Base-by-base conservation (phyloP, 2,888 invertebrate genomes). In the Drepana falcataria region DNA sequence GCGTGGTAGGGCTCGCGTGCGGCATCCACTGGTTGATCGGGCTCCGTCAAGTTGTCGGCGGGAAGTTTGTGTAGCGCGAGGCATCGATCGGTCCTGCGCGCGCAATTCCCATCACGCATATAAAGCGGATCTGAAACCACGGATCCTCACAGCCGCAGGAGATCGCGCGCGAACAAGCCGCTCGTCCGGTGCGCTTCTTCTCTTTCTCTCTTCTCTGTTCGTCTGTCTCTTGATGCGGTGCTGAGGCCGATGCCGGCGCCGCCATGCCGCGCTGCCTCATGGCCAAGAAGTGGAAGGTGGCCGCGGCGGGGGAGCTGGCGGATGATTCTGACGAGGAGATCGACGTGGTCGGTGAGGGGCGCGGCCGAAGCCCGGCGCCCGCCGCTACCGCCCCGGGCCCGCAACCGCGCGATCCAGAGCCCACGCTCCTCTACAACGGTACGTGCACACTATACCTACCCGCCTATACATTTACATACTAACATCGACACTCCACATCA, bases 271-370 rank as follows among this genome's bases (percentile, higher is more conserved):
- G 97, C 88, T 97, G 97, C 93, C 94, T 97, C 90, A 97, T 97
- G 96, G 97, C 97, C 80, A 97, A 97, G 92, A 97, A 97, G 93
- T 97, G 97, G 96, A 97, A 97, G 94, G 95, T 94, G 86, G 87
- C 82, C 80, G 83, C 83, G 80, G 85, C 79, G 83, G 85, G 83
- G 85, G 93, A 85, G 87, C 92, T 92, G 81, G 93, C 93, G 68
- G 94, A 94, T 70, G 89, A 90, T 92, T 87, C 88, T 63, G 90
- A 95, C 69, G 96, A 96, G 90, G 96, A 96, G 92, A 96, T 96
- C 91, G 96, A 96, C 93, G 96, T 96, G 80, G 96, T 96, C 70
- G 96, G 95, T 65, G 96, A 95, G 80, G 96, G 95, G 85, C 88
- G 90, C 84, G 88, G 87, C 81, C 83, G 86, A 70, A 91, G 91